Conservation (phyloP, 1,140 invertebrate genomes). For the Mamestra configurata region DNA sequence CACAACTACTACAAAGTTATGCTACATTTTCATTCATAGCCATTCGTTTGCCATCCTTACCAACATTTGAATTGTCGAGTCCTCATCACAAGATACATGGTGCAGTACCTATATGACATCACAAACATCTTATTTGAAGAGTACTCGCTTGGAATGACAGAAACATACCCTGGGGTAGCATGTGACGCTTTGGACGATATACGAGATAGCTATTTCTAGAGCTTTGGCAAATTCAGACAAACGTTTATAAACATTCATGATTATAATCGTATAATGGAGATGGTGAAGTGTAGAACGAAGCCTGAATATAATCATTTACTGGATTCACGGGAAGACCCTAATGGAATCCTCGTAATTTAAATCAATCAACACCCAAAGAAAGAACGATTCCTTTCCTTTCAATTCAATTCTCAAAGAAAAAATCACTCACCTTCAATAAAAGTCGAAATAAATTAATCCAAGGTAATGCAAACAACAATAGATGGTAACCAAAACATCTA, state of each 20-base stretch:
- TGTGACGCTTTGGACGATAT: not conserved
- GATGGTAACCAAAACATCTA: constrained; percentile 25
- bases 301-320: too few species aligned
- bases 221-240: not conserved
- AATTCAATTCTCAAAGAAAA: not conserved
- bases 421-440: not conserved
- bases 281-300: too few species aligned
- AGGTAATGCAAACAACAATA: constrained; percentile 15
- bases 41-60: too few species aligned
- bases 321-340: too few species aligned
- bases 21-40: not conserved
- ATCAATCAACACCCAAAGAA: not conserved
- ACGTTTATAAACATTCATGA: too few species aligned
- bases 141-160: not conserved
- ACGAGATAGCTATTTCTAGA: not conserved
- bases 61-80: not conserved
- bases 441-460: constrained; percentile 31
- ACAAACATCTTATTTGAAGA: constrained; percentile 16
- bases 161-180: not conserved
- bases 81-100: not conserved
- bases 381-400: too few species aligned
- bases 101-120: not conserved
- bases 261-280: too few species aligned
- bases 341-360: not conserved
- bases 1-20: too few species aligned